Evolutionary conservation across 2,797 vertebrate species (phyloP), one percentile per base, ranked within the genome.

Genomic region (Miichthys miiuy): DNA sequence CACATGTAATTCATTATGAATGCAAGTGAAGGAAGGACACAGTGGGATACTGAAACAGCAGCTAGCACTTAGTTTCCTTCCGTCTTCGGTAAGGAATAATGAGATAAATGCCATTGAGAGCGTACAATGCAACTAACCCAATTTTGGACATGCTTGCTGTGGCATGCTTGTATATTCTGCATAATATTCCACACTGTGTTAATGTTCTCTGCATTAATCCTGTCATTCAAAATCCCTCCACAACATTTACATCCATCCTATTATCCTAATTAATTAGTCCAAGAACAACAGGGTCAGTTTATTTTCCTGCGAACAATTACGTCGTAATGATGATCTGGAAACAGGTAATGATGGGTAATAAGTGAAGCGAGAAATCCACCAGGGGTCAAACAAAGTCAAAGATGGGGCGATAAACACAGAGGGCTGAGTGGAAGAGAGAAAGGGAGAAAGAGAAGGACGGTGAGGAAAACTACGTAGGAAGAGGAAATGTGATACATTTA

Each of bases 181-280:
- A 63, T 46, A 72, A 76, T 27, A 47, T 52, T 72, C 65, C 60
- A 64, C 50, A 58, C 54, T 27, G 69, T 46, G 77, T 20, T 81
- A 80, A 78, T 83, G 54, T 58, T 80, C 72, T 46, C 60, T 16
- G 68, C 82, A 79, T 88, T 82, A 75, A 87, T 87, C 62, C 77
- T 79, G 83, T 80, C 80, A 89, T 89, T 90, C 89, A 88, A 67
- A 84, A 75, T 13, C 79, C 74, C 77, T 83, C 60, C 80, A 80
- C 63, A 84, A 88, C 87, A 91, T 92, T 92, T 87, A 87, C 84
- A 89, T 87, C 69, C 76, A 78, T 88, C 80, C 78, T 81, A 88
- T 92, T 91, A 91, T 80, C 76, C 80, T 81, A 91, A 91, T 93
- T 88, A 91, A 93, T 91, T 89, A 92, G 83, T 77, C 77, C 80